Percentiles rank a stretch among this genome's conserved stretches.
Evolutionary conservation across 2,888 invertebrate species (phyloP).

Genomic region (Pristionchus maxplancki): DNA sequence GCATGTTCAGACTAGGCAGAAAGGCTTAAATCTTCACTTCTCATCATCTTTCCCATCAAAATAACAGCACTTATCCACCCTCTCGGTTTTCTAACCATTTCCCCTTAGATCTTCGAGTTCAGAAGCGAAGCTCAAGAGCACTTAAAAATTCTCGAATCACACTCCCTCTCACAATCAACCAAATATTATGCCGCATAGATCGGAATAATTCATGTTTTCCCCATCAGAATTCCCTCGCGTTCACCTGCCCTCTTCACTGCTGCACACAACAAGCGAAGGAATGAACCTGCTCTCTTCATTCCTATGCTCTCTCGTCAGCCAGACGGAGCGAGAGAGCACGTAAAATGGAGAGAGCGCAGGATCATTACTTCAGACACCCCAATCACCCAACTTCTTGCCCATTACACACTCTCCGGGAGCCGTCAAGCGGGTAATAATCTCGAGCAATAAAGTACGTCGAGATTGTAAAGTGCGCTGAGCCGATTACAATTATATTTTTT

Average conservation of each 20-base stretch:
- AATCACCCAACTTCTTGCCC: not conserved
- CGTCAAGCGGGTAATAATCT: not conserved
- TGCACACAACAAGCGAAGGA: not conserved
- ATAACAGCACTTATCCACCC: not conserved
- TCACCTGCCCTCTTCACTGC: not conserved
- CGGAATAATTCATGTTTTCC: constrained; percentile 1
- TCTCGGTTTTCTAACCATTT: not conserved
- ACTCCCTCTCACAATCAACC: not conserved
- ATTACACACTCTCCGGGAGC: constrained; percentile 1
- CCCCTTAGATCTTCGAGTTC: not conserved
- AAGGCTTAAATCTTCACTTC: too few relatives aligned
- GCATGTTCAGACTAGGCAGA: not conserved
- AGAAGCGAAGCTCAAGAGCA: not conserved
- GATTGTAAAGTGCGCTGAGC: not conserved
- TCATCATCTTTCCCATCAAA: not conserved
- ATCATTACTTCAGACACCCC: not conserved
- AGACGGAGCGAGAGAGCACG: not conserved
- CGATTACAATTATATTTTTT: not conserved
- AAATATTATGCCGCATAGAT: not conserved
- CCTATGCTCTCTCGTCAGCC: not conserved
- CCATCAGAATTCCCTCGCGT: not conserved
- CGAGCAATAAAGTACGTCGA: not conserved
- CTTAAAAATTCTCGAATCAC: not conserved
- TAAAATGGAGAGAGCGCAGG: not conserved
- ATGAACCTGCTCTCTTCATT: not conserved